Percentiles rank a stretch among this genome's conserved stretches.
Conservation (phyloP, 2,113 vertebrate species). For the Seriola rivoliana region DNA sequence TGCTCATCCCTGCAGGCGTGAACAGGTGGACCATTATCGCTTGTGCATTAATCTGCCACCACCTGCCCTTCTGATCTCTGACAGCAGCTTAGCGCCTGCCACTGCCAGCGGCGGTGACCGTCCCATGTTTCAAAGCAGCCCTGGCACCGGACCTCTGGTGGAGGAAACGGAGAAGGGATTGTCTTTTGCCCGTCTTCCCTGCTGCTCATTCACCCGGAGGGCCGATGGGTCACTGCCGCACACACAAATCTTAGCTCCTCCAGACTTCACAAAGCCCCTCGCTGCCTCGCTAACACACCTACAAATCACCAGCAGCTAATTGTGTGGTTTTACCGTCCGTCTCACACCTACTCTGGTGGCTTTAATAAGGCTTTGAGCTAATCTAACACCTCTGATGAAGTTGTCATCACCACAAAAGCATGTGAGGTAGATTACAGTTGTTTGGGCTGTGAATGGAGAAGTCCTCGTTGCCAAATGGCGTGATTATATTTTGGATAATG, state of each 20-base stretch:
- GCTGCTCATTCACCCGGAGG: conserved; percentile 49
- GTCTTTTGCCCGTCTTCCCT: conserved; percentile 31
- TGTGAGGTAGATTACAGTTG: conserved; percentile 8
- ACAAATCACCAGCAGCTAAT: conserved; percentile 26
- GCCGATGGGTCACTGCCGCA: conserved; percentile 24
- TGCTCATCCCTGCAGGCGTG: conserved; percentile 42
- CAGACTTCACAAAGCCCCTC: conserved; percentile 17
- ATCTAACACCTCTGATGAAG: conserved; percentile 69
- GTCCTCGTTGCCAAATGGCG: conserved; percentile 39
- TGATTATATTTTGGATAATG: conserved; percentile 41
- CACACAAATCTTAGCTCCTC: conserved; percentile 54
- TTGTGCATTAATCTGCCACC: conserved; percentile 78
- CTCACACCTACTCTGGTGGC: conserved; percentile 33
- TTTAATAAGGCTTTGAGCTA: conserved; percentile 43
- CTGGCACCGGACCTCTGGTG: conserved; percentile 39
- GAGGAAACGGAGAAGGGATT: conserved; percentile 28
- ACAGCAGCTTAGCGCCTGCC: conserved; percentile 70
- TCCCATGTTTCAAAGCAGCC: conserved; percentile 56
- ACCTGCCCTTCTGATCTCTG: conserved; percentile 67
- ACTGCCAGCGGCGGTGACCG: conserved; percentile 51
- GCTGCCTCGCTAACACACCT: not conserved
- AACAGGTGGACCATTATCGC: conserved; percentile 83
- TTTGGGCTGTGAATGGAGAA: not conserved
- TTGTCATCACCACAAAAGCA: conserved; percentile 40
- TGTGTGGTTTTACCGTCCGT: conserved; percentile 29